phyloP scores from a whole-genome alignment of 1,140 invertebrate genomes.

The Polypedilum pembai region DNA sequence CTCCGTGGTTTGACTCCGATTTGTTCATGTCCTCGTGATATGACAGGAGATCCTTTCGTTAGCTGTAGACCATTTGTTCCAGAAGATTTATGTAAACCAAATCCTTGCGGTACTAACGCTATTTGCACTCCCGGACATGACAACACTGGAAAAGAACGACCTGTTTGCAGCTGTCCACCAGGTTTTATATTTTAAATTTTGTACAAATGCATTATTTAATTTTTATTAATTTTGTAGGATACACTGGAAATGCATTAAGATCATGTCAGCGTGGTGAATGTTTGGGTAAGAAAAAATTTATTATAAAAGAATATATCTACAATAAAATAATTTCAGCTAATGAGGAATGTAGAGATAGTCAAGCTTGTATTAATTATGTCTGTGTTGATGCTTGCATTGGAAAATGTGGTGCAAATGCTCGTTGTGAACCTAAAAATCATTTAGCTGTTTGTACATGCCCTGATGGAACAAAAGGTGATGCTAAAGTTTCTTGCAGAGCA shows the following conservation, averaged over 20 bases:
- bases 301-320: too few species aligned
- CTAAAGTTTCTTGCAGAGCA: conserved; percentile 46
- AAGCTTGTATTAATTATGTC: conserved; percentile 64
- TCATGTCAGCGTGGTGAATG: conserved; percentile 69
- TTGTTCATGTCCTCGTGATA: conserved; percentile 76
- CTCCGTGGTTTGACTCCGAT: conserved; percentile 67
- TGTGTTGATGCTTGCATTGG: conserved; percentile 69
- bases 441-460: conserved; percentile 79
- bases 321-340: conserved; percentile 49
- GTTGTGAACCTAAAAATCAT: conserved; percentile 59
- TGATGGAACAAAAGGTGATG: conserved; percentile 68
- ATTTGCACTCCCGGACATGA: conserved; percentile 75
- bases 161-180: conserved; percentile 51
- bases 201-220: conserved; percentile 30
- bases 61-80: conserved; percentile 67
- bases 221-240: conserved; percentile 64
- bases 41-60: conserved; percentile 78
- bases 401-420: conserved; percentile 57
- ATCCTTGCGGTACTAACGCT: conserved; percentile 76
- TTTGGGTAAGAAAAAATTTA: conserved; percentile 35
- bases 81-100: conserved; percentile 75
- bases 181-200: neutral
- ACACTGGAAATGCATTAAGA: conserved; percentile 69
- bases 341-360: conserved; percentile 60
- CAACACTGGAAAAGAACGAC: conserved; percentile 67